These are phyloP conservation scores for Micropoecilia bifurca DNA, from an alignment of 2,797 vertebrate genomes.

Conservation along the genomic window DNA sequence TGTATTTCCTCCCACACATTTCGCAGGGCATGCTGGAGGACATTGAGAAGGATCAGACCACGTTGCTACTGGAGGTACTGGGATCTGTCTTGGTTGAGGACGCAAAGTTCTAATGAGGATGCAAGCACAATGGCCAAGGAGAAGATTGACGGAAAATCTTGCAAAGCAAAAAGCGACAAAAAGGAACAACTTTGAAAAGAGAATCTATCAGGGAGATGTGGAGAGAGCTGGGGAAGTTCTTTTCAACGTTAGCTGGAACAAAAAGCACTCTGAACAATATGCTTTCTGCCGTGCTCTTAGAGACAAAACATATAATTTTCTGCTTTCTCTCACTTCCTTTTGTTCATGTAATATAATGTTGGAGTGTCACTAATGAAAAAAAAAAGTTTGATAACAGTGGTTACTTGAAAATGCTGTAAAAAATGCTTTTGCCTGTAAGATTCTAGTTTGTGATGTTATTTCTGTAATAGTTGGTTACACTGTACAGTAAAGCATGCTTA, in stretches of 20 bases:
- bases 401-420: neutral
- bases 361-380: neutral
- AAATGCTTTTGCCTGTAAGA: conserved; percentile 4
- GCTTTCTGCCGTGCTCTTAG: conserved; percentile 2
- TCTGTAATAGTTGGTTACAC: neutral
- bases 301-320: neutral
- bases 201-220: conserved; percentile 4
- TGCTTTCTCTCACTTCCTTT: conserved; percentile 5
- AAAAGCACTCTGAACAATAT: conserved; percentile 11
- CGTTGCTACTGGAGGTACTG: conserved; percentile 31
- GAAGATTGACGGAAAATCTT: conserved; percentile 28
- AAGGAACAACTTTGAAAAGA: conserved; percentile 19
- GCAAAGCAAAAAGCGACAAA: conserved; percentile 1
- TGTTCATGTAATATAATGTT: neutral
- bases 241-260: conserved; percentile 10
- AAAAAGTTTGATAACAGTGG: neutral
- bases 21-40: conserved; percentile 80
- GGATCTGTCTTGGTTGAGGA: conserved; percentile 36
- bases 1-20: conserved; percentile 84
- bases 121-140: conserved; percentile 49
- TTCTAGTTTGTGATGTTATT: neutral
- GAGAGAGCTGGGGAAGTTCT: conserved; percentile 1
- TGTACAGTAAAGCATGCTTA: neutral
- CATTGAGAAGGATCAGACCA: conserved; percentile 60
- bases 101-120: conserved; percentile 51